Conservation (phyloP, 2,113 vertebrate genomes). For the Rhinoptilus africanus region DNA sequence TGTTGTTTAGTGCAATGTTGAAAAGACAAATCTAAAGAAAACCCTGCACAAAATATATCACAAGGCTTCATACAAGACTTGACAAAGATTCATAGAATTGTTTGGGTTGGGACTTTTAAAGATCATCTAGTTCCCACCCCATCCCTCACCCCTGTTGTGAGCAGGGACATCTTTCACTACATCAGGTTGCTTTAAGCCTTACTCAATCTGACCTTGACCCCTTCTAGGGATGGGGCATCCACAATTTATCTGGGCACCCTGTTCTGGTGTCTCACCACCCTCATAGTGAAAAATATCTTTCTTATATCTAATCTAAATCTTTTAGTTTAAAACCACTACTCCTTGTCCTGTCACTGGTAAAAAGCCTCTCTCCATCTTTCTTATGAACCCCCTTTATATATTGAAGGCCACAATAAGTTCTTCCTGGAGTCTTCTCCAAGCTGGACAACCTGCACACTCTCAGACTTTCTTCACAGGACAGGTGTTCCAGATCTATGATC, state of each 20-base stretch:
- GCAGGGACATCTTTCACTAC: neutral
- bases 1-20: neutral
- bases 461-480: neutral
- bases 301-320: neutral
- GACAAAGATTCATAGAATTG: neutral
- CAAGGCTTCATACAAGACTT: neutral
- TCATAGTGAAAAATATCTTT: neutral
- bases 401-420: neutral
- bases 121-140: neutral
- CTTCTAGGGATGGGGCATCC: neutral
- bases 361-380: neutral
- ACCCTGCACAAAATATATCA: neutral
- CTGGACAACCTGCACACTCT: neutral
- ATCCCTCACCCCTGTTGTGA: accelerated
- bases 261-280: neutral
- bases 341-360: neutral
- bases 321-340: neutral
- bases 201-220: neutral
- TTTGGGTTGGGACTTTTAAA: neutral
- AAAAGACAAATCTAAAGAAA: neutral
- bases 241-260: neutral
- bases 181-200: neutral
- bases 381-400: neutral
- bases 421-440: neutral
- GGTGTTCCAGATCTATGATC: neutral